Evolutionary conservation across 2,797 vertebrate species (phyloP).

Genomic region (Pseudochaenichthys georgianus): DNA sequence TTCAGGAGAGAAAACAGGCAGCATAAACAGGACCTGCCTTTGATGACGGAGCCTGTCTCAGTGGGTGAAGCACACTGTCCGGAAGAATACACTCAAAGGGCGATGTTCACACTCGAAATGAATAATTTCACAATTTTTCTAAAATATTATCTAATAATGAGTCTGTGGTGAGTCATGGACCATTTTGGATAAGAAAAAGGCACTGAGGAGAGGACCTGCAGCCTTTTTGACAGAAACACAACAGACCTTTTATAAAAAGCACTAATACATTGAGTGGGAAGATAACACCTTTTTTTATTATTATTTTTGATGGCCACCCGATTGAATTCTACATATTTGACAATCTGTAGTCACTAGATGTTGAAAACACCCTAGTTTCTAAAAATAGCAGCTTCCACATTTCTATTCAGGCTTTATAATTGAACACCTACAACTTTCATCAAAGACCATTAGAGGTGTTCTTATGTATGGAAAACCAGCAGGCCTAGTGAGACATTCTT

Average conservation of each 20-base stretch:
- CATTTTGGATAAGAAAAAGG: conserved; percentile 1
- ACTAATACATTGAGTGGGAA: conserved; percentile 9
- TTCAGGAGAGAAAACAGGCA: background rate
- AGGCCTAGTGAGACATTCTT: background rate
- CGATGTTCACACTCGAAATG: conserved; percentile 55
- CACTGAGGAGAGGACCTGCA: background rate
- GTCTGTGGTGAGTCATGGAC: conserved; percentile 43
- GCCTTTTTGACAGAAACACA: conserved; percentile 15
- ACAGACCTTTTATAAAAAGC: background rate
- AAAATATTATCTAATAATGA: conserved; percentile 55
- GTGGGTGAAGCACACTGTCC: conserved; percentile 16
- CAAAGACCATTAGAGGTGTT: conserved; percentile 30
- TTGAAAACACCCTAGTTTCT: background rate
- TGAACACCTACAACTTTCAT: conserved; percentile 28
- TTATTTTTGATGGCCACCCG: conserved; percentile 15
- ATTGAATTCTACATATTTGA: conserved; percentile 27
- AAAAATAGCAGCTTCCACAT: conserved; percentile 20
- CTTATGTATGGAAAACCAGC: conserved; percentile 10
- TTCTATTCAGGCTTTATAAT: conserved; percentile 15
- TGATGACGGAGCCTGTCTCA: conserved; percentile 20
- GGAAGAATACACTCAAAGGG: conserved; percentile 27
- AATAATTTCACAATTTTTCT: conserved; percentile 52
- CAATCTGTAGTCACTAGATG: background rate
- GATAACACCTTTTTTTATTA: conserved; percentile 7
- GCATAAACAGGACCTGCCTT: background rate